Percentiles rank a stretch among this genome's conserved stretches.
Evolutionary conservation across 2,888 invertebrate species (phyloP).

Genomic region (Tupiocoris notatus): DNA sequence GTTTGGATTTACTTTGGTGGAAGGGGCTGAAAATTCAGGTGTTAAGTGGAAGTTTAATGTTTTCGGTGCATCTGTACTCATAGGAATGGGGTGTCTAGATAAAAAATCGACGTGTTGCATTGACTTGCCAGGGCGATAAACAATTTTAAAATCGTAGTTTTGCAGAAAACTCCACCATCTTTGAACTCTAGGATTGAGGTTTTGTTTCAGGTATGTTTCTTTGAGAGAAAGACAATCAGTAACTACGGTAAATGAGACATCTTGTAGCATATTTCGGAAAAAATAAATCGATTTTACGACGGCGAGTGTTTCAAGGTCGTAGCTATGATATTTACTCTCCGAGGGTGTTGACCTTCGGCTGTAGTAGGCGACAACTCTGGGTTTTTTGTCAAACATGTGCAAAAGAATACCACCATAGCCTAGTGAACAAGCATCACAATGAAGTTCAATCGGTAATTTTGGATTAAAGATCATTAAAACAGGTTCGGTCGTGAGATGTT

Average conservation of each 20-base stretch:
- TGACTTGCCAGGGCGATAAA: slow-evolving; percentile 50
- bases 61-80: background rate
- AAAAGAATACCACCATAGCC: slow-evolving; percentile 7
- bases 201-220: slow-evolving; percentile 26
- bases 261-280: background rate
- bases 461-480: slow-evolving; percentile 19
- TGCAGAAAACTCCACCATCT: slow-evolving; percentile 22
- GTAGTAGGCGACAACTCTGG: slow-evolving; percentile 17
- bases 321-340: background rate
- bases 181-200: slow-evolving; percentile 10
- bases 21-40: background rate
- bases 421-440: background rate
- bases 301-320: slow-evolving; percentile 8
- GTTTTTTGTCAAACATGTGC: background rate
- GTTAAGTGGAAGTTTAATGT: background rate
- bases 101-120: no score
- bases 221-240: slow-evolving; percentile 53
- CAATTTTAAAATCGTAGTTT: slow-evolving; percentile 40
- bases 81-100: no score
- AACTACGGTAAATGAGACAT: slow-evolving; percentile 31
- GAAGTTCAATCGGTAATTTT: background rate
- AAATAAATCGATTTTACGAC: background rate
- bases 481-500: background rate
- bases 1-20: background rate
- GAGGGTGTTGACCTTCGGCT: background rate